These are phyloP conservation scores for Tenebrio molitor DNA, from an alignment of 1,140 invertebrate genomes.

Conservation along the genomic window DNA sequence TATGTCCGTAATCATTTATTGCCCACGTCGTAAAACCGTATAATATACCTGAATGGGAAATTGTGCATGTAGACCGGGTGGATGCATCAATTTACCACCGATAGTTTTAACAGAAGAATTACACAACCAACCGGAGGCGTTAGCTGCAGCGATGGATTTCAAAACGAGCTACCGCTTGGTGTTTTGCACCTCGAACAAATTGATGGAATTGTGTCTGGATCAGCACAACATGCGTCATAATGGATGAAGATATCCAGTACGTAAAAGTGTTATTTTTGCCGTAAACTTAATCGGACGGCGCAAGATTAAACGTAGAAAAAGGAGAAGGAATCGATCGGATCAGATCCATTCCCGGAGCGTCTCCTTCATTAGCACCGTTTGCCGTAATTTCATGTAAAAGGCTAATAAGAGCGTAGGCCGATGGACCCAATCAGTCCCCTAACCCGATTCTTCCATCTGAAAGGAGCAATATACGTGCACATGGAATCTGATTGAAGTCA, in stretches of 20 bases:
- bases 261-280: background rate
- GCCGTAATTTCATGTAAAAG: slow-evolving; percentile 24
- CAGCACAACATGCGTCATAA: too few species aligned
- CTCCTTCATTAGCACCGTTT: slow-evolving; percentile 22
- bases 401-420: slow-evolving; percentile 25
- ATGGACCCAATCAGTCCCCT: slow-evolving; percentile 24
- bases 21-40: background rate
- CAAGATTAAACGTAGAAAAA: background rate
- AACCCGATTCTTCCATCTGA: slow-evolving; percentile 31
- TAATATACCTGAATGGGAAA: background rate
- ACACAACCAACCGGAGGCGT: too few species aligned
- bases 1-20: background rate
- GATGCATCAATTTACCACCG: too few species aligned
- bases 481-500: slow-evolving; percentile 38
- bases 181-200: too few species aligned
- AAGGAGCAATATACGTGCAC: slow-evolving; percentile 33
- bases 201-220: too few species aligned
- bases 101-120: too few species aligned
- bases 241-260: background rate
- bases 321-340: slow-evolving; percentile 5
- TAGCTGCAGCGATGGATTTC: too few species aligned
- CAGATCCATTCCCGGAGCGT: background rate
- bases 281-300: background rate
- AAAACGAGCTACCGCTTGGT: too few species aligned
- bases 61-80: background rate